Evolutionary conservation across 2,797 vertebrate genomes (phyloP).

Genomic region (Trachops cirrhosus): DNA sequence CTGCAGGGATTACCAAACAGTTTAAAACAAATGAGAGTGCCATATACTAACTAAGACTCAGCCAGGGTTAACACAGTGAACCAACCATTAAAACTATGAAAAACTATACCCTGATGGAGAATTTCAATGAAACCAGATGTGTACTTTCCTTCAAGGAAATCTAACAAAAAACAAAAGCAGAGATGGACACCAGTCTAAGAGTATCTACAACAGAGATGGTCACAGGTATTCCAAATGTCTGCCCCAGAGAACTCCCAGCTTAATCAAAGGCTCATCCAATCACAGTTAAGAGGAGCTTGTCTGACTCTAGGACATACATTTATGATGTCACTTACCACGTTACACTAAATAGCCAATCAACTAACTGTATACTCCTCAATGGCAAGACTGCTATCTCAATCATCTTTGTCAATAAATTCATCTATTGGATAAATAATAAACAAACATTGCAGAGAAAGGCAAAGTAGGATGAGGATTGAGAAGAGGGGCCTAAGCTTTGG

Average conservation of each 20-base stretch:
- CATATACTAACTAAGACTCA: neutral
- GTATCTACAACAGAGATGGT: neutral
- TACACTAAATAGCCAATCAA: neutral
- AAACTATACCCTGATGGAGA: neutral
- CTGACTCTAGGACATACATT: neutral
- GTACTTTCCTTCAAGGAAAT: neutral
- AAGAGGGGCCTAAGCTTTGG: neutral
- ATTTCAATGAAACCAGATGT: neutral
- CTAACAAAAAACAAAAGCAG: neutral
- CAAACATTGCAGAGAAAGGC: neutral
- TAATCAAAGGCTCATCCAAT: neutral
- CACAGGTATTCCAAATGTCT: neutral
- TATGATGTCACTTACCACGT: neutral
- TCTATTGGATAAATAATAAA: neutral
- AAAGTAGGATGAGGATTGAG: neutral
- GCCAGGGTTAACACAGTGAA: neutral
- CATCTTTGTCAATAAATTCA: neutral
- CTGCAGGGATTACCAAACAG: neutral
- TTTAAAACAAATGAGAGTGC: neutral
- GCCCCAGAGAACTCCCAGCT: neutral
- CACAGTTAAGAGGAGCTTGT: neutral
- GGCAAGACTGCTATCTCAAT: neutral
- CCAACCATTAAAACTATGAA: neutral
- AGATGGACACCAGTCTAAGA: neutral
- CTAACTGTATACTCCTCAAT: neutral